These are phyloP conservation scores for Aldrovandia affinis DNA, from an alignment of 2,797 vertebrate genomes.

Conservation along the genomic window DNA sequence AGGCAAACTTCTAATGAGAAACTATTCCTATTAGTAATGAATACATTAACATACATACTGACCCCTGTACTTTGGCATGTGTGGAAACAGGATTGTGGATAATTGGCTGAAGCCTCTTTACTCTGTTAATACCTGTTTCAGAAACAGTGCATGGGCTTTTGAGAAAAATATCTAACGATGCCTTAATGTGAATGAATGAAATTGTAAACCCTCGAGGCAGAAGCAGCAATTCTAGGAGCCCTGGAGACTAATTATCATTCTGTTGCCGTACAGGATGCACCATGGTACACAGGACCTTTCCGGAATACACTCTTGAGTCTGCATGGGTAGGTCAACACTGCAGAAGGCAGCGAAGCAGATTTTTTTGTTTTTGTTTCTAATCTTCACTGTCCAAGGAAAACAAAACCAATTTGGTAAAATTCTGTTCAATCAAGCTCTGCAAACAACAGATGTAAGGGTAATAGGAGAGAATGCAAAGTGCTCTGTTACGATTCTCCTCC, in stretches of 20 bases:
- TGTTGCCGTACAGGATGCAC: not conserved
- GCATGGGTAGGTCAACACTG: not conserved
- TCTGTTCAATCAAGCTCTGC: not conserved
- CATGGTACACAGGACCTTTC: not conserved
- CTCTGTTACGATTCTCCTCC: no score
- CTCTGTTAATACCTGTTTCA: not conserved
- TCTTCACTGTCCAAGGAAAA: constrained; percentile 6
- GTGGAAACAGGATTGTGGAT: not conserved
- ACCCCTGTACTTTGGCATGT: not conserved
- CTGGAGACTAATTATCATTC: constrained; percentile 1
- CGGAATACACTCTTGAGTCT: not conserved
- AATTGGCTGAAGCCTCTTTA: not conserved
- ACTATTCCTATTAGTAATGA: not conserved
- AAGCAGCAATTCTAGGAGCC: not conserved
- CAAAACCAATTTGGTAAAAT: not conserved
- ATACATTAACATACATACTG: not conserved
- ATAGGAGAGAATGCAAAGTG: not conserved
- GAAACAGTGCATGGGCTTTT: not conserved
- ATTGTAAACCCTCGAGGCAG: not conserved
- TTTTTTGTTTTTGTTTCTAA: not conserved
- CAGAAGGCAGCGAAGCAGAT: not conserved
- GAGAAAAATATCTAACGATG: not conserved
- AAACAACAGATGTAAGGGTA: not conserved
- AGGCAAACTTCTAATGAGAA: not conserved
- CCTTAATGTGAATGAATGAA: not conserved